Base-by-base conservation (phyloP, 1,140 invertebrate species). In the Rhopalosiphum padi region DNA sequence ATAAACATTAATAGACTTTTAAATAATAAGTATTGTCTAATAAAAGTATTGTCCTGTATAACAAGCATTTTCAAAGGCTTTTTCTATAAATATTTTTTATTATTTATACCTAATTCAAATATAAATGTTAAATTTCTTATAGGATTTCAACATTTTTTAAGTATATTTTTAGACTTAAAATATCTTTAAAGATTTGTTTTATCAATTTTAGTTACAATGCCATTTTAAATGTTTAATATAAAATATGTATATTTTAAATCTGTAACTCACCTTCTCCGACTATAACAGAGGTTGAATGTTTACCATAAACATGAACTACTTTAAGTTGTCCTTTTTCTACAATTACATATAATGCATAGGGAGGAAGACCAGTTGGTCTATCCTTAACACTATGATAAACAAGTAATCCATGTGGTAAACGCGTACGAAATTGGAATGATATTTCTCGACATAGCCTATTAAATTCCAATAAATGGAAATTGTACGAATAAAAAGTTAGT, bases 311-410 rank as follows among this genome's bases (percentile, higher is more conserved):
- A 95, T 98, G 98, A n/a, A 98, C 97, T 88, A 98, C 97, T 96
- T 98, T 98, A 25, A 98, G 95, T 95, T 98, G 97, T 46, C 98
- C 98, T 95, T 98, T 98, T 95, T 98, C 97, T 46, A 98, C 97
- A 94, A 98, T 98, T 60, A 98, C 97, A 95, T 98, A 98, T 41
- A 98, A 96, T 93, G 98, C 98, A 95, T 98, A 98, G 23, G 97
- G 98, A 94, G 97, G 97, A 25, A 97, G 95, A 90, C 97, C 96
- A 93, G 97, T 96, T 46, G 97, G 97, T 46, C 96, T 95, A 95
- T 98, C 97, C 95, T 98, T 98, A 43, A 98, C 97, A 95, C 98
- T 98, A 95, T 98, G 98, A 95, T 98, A 98, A 11, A 98, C 97
- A 77, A 98, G 95, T 23, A 98, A 96, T 23, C 98, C 98, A 95